Percentiles rank a stretch among this genome's conserved stretches.
These are phyloP conservation scores for Gnathonemus longibarbis DNA, from an alignment of 2,113 vertebrate species.

Conservation along the genomic window DNA sequence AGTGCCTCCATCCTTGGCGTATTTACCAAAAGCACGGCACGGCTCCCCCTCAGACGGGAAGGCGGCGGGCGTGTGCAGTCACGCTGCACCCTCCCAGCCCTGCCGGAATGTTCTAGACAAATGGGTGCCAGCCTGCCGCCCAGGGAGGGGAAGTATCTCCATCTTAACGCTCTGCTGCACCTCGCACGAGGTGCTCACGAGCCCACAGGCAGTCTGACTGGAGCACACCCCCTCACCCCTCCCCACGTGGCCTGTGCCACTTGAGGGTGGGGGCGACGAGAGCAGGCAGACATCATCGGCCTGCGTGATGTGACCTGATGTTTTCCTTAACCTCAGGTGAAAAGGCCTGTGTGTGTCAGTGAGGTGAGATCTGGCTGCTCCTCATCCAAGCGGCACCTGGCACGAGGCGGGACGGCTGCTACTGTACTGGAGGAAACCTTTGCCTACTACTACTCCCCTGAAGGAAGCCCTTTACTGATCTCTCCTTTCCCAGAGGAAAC, in stretches of 20 bases:
- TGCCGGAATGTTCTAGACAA: not conserved
- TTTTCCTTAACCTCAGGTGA: not conserved
- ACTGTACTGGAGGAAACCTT: not conserved
- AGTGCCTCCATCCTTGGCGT: not conserved
- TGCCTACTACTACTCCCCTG: too few relatives aligned
- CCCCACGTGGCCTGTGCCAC: not conserved
- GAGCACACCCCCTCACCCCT: not conserved
- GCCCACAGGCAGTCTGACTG: slow-evolving; percentile 33
- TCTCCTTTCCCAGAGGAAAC: not conserved
- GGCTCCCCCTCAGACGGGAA: not conserved
- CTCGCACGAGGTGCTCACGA: slow-evolving; percentile 22
- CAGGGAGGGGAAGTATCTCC: slow-evolving; percentile 59
- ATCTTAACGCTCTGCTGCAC: slow-evolving; percentile 58
- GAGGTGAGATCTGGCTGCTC: not conserved
- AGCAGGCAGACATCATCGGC: not conserved
- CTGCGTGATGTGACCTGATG: not conserved
- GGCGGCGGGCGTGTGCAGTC: not conserved
- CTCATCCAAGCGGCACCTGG: not conserved
- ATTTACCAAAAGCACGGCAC: slow-evolving; percentile 2
- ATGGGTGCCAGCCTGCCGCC: not conserved
- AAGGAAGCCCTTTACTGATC: not conserved
- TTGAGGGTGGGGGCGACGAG: not conserved
- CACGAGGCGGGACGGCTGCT: too few relatives aligned
- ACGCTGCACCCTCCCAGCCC: not conserved
- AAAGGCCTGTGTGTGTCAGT: not conserved